phyloP scores from a whole-genome alignment of 2,888 invertebrate species.

The Dynastes hyllus region DNA sequence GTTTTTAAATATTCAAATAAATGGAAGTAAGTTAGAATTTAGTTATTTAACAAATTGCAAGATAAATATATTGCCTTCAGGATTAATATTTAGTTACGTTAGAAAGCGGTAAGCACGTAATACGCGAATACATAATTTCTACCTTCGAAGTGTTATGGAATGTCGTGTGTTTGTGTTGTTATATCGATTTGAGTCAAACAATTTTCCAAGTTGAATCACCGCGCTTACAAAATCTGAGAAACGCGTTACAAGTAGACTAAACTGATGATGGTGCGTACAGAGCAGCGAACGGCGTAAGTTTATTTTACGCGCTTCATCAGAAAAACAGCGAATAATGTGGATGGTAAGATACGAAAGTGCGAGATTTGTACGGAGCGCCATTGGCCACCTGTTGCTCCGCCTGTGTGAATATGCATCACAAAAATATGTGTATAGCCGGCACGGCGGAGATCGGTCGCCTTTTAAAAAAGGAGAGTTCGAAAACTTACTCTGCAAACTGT shows the following conservation, averaged over 20 bases:
- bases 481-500: slow-evolving; percentile 66
- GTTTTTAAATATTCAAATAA: too few species aligned
- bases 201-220: slow-evolving; percentile 58
- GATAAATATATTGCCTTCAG: slow-evolving; percentile 53
- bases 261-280: background rate
- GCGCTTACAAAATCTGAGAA: slow-evolving; percentile 16
- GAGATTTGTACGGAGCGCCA: slow-evolving; percentile 45
- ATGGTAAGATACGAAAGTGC: slow-evolving; percentile 14
- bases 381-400: slow-evolving; percentile 70
- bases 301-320: slow-evolving; percentile 22
- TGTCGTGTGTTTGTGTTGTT: slow-evolving; percentile 47
- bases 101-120: slow-evolving; percentile 32
- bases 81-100: background rate
- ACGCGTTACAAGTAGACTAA: slow-evolving; percentile 5
- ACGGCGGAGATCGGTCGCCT: too few species aligned
- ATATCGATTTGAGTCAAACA: slow-evolving; percentile 61
- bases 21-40: too few species aligned
- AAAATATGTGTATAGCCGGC: slow-evolving; percentile 44
- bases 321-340: background rate
- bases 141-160: slow-evolving; percentile 43
- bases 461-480: slow-evolving; percentile 46
- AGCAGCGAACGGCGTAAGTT: background rate
- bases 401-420: slow-evolving; percentile 60
- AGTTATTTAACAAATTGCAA: background rate
- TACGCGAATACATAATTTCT: slow-evolving; percentile 22